phyloP scores from a whole-genome alignment of 1,140 invertebrate species.

The Lanistes nyassanus region DNA sequence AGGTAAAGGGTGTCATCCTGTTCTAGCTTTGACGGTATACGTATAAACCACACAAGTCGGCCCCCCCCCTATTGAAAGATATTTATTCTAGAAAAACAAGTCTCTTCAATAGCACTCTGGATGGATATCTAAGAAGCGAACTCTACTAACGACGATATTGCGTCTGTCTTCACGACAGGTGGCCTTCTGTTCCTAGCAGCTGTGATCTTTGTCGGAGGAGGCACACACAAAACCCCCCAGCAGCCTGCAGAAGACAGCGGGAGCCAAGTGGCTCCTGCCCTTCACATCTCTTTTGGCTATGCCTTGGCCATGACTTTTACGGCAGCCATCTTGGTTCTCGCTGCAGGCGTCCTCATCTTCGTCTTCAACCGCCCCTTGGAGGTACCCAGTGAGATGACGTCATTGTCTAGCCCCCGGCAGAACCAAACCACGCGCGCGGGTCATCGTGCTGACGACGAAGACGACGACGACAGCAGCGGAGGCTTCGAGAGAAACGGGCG shows the following conservation, averaged over 20 bases:
- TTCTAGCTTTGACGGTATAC: background rate
- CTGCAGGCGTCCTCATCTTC: background rate
- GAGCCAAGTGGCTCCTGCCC: background rate
- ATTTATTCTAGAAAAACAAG: too few relatives aligned
- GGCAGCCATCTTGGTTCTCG: background rate
- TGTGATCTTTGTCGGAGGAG: background rate
- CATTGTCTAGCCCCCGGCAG: background rate
- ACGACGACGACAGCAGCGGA: background rate
- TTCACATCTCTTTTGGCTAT: background rate
- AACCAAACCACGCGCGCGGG: background rate
- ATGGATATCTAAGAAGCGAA: too few relatives aligned
- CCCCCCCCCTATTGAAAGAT: too few relatives aligned
- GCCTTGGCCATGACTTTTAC: constrained; percentile 4
- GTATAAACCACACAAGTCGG: background rate
- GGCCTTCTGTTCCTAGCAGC: background rate
- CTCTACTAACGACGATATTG: background rate
- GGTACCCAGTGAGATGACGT: background rate
- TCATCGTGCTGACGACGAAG: background rate
- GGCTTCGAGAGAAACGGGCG: constrained; percentile 1
- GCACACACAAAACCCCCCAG: background rate
- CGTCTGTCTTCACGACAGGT: background rate
- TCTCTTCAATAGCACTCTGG: too few relatives aligned
- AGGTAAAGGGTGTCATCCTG: background rate
- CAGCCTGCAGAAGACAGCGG: background rate
- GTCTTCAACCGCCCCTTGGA: constrained; percentile 9